Conservation (phyloP, 2,113 vertebrate species). For the Ammodytes dubius region DNA sequence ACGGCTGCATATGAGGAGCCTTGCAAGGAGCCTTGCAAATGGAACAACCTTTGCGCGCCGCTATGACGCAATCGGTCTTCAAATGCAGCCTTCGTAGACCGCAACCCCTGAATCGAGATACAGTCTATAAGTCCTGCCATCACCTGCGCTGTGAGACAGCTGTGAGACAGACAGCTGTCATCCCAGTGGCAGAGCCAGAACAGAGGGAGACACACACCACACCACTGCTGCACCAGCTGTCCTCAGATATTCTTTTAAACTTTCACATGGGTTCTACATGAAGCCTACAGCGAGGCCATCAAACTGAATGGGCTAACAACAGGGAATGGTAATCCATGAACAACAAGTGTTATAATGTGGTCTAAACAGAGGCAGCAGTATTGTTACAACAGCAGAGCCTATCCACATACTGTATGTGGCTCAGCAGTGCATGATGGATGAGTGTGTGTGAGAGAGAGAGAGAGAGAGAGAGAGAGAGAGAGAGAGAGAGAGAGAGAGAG, state of each 20-base stretch:
- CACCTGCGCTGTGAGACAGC: not conserved
- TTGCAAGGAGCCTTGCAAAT: no score
- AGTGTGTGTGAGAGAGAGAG: no score
- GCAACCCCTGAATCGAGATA: no score
- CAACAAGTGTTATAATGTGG: not conserved
- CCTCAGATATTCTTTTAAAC: not conserved
- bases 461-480: no score
- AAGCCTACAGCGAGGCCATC: not conserved
- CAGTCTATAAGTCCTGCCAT: not conserved
- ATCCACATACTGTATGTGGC: conserved; percentile 13
- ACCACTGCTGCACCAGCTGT: not conserved
- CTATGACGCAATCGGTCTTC: no score
- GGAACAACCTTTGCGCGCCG: no score
- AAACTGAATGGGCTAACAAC: not conserved
- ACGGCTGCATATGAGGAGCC: no score
- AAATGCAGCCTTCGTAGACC: no score
- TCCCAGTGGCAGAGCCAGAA: conserved; percentile 3
- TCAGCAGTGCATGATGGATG: conserved; percentile 5
- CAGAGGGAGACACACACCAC: not conserved
- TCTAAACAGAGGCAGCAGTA: conserved; percentile 1
- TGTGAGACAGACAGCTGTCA: not conserved
- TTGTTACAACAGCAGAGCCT: conserved; percentile 22
- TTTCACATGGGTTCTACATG: not conserved
- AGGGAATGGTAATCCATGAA: not conserved
- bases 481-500: no score